Conservation (phyloP, 1,140 invertebrate species). For the Trachymyrmex cornetzi region DNA sequence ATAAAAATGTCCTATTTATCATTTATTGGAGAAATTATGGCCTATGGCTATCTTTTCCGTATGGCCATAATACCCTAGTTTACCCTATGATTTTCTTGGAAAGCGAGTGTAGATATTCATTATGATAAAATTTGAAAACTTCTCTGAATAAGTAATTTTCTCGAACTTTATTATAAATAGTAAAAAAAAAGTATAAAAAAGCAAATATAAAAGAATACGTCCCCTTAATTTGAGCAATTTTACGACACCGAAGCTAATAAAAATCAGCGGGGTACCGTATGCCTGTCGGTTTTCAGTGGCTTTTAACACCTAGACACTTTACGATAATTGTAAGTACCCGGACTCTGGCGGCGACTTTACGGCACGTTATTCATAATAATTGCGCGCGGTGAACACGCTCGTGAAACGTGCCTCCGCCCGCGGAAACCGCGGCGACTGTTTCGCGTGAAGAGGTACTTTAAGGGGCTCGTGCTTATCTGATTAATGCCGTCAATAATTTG, state of each 20-base stretch:
- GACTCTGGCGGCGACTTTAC: conserved; percentile 29
- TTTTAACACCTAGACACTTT: conserved; percentile 44
- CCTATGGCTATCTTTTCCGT: too few relatives aligned
- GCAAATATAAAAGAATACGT: background rate
- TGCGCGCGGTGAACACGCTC: conserved; percentile 27
- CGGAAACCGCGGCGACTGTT: background rate
- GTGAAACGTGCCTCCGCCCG: conserved; percentile 26
- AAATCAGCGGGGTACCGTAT: conserved; percentile 12
- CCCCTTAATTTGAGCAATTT: background rate
- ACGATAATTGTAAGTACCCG: conserved; percentile 35
- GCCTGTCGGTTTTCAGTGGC: conserved; percentile 8
- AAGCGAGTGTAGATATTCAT: background rate
- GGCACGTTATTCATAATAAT: conserved; percentile 52
- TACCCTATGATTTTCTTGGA: background rate
- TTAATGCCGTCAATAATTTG: conserved; percentile 57
- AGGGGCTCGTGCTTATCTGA: conserved; percentile 37
- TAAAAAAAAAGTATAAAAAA: background rate
- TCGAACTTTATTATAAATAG: too few relatives aligned
- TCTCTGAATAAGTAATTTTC: background rate
- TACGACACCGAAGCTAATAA: conserved; percentile 11
- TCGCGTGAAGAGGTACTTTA: background rate
- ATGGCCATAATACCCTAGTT: too few relatives aligned
- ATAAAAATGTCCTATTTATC: too few relatives aligned
- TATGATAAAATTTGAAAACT: background rate
- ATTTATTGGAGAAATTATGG: too few relatives aligned